Evolutionary conservation across 2,888 invertebrate species (phyloP), one percentile per base, ranked within the genome.

Genomic region (Ceramica pisi): DNA sequence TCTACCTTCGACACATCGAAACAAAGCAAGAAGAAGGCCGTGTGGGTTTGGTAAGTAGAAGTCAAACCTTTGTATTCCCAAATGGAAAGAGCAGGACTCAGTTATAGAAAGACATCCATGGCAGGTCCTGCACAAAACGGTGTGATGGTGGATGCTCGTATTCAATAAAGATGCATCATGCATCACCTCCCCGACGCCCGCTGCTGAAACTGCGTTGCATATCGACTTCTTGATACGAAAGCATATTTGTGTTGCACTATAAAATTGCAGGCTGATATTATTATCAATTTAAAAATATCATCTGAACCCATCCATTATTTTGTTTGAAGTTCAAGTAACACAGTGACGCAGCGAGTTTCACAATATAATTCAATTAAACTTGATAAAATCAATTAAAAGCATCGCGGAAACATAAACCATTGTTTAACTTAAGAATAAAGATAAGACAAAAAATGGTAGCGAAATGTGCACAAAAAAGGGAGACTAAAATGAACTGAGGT

Each of bases 321-420:
- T 48, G 50, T 80, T 80, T 41, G 69, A 56, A 59, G 59, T 66
- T 67, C n/a, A n/a, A n/a, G n/a, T n/a, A n/a, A n/a, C n/a, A 63
- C 38, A 21, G 41, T 71, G 71, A 75, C 68, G 59, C 59, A 68
- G 51, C 67, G 12, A 59, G 50, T 67, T 68, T 44, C 46, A 46
- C 19, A 16, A 51, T 53, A 62, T 53, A 62, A 63, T 74, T 75
- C 19, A 71, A 71, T 73, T 61, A 65, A 16, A 69, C 31, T 23
- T 53, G 67, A 66, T 65, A 12, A 38, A 56, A 80, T 74, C 73
- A 78, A 70, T 59, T 67, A 69, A 82, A 78, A 74, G 41, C 68
- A 68, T 75, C 62, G 67, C 67, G 71, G 69, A 67, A 67, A 63
- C 62, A 67, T 64, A 44, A 67, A 21, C 64, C 61, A 73, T 72